Percentiles rank a stretch among this genome's conserved stretches.
Evolutionary conservation across 2,113 vertebrate genomes (phyloP).

Genomic region (Silurus asotus): DNA sequence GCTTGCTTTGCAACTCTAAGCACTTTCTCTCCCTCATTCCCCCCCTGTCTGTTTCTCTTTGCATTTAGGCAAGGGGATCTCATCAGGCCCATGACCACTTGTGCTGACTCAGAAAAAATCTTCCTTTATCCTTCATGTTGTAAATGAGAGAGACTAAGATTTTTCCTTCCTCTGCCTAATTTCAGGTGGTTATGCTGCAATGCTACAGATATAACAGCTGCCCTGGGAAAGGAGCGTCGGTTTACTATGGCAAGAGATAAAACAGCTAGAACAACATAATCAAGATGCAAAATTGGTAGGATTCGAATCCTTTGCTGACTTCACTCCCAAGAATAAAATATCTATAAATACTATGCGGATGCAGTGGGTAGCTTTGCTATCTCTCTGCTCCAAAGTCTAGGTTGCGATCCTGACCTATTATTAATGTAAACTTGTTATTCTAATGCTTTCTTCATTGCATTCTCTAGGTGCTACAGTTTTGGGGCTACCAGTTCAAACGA

Average conservation of each 20-base stretch:
- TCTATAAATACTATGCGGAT: neutral
- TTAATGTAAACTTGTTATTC: neutral
- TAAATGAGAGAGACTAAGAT: conserved; percentile 51
- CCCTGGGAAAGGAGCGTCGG: too few species aligned
- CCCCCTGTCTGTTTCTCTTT: conserved; percentile 31
- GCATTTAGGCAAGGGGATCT: conserved; percentile 65
- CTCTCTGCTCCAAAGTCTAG: neutral
- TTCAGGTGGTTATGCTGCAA: neutral
- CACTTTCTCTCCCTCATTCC: conserved; percentile 46
- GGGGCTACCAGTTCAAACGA: too few species aligned
- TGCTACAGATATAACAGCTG: neutral
- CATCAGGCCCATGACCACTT: conserved; percentile 56
- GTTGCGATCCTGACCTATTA: neutral
- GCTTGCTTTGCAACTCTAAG: conserved; percentile 67
- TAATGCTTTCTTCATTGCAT: neutral
- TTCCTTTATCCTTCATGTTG: conserved; percentile 61
- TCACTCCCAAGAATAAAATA: neutral
- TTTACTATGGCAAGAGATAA: neutral
- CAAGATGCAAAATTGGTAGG: neutral
- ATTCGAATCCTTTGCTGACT: neutral
- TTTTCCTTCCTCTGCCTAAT: neutral
- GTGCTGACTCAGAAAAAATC: conserved; percentile 67
- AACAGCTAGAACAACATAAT: neutral
- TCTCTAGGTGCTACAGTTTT: neutral
- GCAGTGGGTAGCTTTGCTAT: neutral